phyloP scores from a whole-genome alignment of 1,140 invertebrate genomes.

The Panonychus citri region DNA sequence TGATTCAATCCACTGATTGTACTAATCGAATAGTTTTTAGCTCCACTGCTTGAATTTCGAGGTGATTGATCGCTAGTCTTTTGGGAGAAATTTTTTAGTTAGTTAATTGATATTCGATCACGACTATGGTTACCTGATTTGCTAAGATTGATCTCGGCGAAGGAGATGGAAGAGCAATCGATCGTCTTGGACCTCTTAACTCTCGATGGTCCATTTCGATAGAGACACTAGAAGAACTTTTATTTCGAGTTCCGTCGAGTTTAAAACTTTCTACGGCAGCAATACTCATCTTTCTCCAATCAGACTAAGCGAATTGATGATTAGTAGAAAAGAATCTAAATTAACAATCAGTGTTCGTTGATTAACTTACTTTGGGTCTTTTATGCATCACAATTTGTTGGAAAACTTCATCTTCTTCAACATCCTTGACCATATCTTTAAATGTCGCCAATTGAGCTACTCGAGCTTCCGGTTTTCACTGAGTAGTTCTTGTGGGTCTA shows the following conservation, averaged over 20 bases:
- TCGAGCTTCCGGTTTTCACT: slow-evolving; percentile 13
- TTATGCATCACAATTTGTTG: not conserved
- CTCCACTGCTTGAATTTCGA: not conserved
- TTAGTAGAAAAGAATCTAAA: too few relatives aligned
- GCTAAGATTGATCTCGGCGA: not conserved
- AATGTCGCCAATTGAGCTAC: slow-evolving; percentile 15
- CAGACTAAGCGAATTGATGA: not conserved
- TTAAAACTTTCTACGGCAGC: not conserved
- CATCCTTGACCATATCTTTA: slow-evolving; percentile 15
- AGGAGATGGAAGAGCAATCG: not conserved
- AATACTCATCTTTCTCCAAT: not conserved
- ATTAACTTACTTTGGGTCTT: not conserved
- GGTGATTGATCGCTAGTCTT: not conserved
- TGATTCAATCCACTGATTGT: not conserved
- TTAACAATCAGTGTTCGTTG: not conserved
- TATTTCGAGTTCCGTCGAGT: not conserved
- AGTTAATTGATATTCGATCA: not conserved
- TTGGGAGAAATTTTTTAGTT: not conserved
- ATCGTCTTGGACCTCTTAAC: not conserved
- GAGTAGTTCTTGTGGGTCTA: slow-evolving; percentile 12
- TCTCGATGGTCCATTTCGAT: not conserved
- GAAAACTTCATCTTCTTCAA: slow-evolving; percentile 11
- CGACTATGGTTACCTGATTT: not conserved
- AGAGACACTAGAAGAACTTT: not conserved
- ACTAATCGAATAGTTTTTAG: not conserved